Conservation (phyloP, 1,140 invertebrate genomes). For the Anoplolepis gracilipes region DNA sequence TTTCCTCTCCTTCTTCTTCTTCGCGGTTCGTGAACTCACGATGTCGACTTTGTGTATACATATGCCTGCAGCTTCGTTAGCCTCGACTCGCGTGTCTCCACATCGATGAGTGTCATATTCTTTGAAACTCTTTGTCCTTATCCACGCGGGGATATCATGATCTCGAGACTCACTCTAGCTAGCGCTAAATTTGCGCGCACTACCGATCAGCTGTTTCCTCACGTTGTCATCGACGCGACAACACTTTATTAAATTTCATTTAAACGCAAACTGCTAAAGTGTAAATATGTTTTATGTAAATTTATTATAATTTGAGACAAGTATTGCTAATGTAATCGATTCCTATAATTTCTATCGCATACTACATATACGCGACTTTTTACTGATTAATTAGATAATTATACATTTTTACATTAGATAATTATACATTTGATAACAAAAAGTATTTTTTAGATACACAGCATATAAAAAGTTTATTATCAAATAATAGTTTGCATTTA, state of each 20-base stretch:
- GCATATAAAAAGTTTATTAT: background rate
- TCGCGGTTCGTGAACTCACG: constrained; percentile 72
- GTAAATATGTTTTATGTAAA: constrained; percentile 31
- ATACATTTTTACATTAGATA: constrained; percentile 31
- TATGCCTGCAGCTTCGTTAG: constrained; percentile 73
- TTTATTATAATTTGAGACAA: constrained; percentile 39
- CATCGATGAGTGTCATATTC: constrained; percentile 68
- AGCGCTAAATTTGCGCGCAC: background rate
- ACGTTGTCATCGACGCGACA: background rate
- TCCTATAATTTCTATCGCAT: background rate
- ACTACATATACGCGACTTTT: background rate
- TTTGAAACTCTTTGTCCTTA: constrained; percentile 22
- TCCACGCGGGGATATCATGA: constrained; percentile 5
- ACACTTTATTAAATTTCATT: background rate
- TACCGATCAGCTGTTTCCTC: background rate
- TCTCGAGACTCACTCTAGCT: background rate
- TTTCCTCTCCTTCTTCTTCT: constrained; percentile 40
- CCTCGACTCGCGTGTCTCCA: constrained; percentile 64
- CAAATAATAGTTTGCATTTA: constrained; percentile 13
- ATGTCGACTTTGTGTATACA: constrained; percentile 71
- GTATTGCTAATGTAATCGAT: background rate
- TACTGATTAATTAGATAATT: constrained; percentile 28
- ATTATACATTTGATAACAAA: constrained; percentile 9
- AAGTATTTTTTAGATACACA: background rate
- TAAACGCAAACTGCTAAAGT: background rate